Percentiles rank a stretch among this genome's conserved stretches.
These are phyloP conservation scores for Andrena trimmerana DNA, from an alignment of 2,888 invertebrate genomes.

Conservation along the genomic window DNA sequence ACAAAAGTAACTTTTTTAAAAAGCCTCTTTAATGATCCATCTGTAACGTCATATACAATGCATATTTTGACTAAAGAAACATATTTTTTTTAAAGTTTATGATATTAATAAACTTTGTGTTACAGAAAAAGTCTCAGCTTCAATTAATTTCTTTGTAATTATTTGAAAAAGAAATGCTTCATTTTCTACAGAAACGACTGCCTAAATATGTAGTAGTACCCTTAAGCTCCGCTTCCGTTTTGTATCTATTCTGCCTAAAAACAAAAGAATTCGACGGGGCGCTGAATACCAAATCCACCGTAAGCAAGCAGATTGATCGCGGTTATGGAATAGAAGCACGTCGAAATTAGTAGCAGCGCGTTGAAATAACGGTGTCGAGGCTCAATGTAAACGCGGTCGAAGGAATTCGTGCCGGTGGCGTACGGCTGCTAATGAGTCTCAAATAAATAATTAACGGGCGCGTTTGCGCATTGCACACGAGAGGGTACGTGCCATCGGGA, in stretches of 20 bases:
- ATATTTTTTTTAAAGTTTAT: too few species aligned
- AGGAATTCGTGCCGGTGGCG: slow-evolving; percentile 22
- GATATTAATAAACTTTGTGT: too few species aligned
- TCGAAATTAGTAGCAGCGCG: background rate
- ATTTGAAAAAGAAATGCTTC: too few species aligned
- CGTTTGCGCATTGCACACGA: slow-evolving; percentile 21
- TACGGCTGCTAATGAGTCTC: slow-evolving; percentile 48
- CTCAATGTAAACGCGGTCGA: slow-evolving; percentile 14
- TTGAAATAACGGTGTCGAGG: slow-evolving; percentile 8
- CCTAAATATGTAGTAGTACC: background rate
- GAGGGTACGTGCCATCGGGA: background rate
- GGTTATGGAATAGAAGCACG: slow-evolving; percentile 7
- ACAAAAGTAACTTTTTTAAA: too few species aligned
- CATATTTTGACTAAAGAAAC: too few species aligned
- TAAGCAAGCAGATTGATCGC: slow-evolving; percentile 10
- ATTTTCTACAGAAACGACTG: too few species aligned
- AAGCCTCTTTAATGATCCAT: too few species aligned
- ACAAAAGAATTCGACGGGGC: background rate
- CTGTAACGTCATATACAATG: too few species aligned
- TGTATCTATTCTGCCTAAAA: background rate
- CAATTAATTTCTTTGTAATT: too few species aligned
- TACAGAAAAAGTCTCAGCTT: too few species aligned
- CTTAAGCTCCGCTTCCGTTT: background rate
- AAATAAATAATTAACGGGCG: slow-evolving; percentile 58
- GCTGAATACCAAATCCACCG: background rate